These are phyloP conservation scores for Oeneis ivallda DNA, from an alignment of 2,888 invertebrate genomes.

Conservation along the genomic window DNA sequence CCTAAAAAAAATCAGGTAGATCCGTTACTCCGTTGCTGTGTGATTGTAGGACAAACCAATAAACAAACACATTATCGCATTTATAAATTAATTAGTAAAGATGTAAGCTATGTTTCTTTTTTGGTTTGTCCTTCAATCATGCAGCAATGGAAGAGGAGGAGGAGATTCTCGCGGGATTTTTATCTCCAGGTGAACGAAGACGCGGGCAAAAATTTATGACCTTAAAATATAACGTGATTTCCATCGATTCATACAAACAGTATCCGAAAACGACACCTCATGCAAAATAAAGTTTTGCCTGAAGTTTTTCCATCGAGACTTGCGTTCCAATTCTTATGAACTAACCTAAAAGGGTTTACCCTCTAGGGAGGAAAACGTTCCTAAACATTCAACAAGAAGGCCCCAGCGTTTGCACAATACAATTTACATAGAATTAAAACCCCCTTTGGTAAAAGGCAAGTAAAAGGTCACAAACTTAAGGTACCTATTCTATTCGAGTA, in stretches of 20 bases:
- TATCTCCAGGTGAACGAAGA: too few species aligned
- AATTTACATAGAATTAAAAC: slow-evolving; percentile 31
- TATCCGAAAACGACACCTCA: slow-evolving; percentile 46
- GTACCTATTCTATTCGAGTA: neutral
- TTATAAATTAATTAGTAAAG: too few species aligned
- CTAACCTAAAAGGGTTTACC: slow-evolving; percentile 67
- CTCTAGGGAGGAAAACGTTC: slow-evolving; percentile 23
- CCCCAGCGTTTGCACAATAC: slow-evolving; percentile 17
- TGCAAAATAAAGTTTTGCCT: slow-evolving; percentile 60
- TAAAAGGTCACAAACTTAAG: neutral
- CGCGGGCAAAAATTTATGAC: too few species aligned
- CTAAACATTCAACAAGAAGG: slow-evolving; percentile 23
- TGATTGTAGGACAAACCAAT: too few species aligned
- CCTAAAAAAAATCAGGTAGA: too few species aligned
- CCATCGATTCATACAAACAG: slow-evolving; percentile 15
- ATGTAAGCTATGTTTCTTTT: too few species aligned
- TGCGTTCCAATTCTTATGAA: slow-evolving; percentile 62
- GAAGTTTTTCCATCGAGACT: slow-evolving; percentile 52
- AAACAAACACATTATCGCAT: too few species aligned
- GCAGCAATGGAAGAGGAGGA: too few species aligned
- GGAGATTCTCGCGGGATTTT: too few species aligned
- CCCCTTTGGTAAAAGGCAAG: slow-evolving; percentile 2
- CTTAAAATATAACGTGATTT: neutral
- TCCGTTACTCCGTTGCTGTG: too few species aligned
- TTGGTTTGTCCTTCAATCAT: too few species aligned